Conservation (phyloP, 2,888 invertebrate species). For the Lochmaea capreae region DNA sequence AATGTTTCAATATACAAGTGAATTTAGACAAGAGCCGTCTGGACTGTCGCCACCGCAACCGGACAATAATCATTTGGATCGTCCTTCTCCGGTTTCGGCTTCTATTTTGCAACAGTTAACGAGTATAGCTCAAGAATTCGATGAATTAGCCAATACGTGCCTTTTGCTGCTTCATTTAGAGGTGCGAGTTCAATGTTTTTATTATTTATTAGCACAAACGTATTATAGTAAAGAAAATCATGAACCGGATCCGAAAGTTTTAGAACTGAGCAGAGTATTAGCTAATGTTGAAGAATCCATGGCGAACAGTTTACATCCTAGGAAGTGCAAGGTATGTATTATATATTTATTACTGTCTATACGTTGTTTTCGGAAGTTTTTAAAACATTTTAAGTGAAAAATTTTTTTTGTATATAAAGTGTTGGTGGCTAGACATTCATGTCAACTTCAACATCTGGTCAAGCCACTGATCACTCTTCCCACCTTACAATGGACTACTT, state of each 20-base stretch:
- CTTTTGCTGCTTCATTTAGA: slow-evolving; percentile 93
- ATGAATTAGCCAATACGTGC: slow-evolving; percentile 91
- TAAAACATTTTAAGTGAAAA: too few relatives aligned
- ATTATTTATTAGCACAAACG: slow-evolving; percentile 75
- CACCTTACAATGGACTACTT: too few relatives aligned
- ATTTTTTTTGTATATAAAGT: too few relatives aligned
- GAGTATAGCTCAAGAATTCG: slow-evolving; percentile 82
- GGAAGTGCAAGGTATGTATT: slow-evolving; percentile 77
- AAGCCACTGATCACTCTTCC: too few relatives aligned
- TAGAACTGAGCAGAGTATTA: slow-evolving; percentile 82
- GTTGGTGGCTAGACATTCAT: too few relatives aligned
- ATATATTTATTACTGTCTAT: too few relatives aligned
- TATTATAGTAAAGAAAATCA: slow-evolving; percentile 76
- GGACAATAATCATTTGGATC: slow-evolving; percentile 56
- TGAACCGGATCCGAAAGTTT: slow-evolving; percentile 81
- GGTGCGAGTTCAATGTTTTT: slow-evolving; percentile 95
- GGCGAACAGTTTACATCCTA: slow-evolving; percentile 78
- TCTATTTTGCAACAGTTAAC: slow-evolving; percentile 74
- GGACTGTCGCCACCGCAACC: slow-evolving; percentile 62
- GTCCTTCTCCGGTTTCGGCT: slow-evolving; percentile 67
- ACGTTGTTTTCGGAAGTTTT: too few relatives aligned
- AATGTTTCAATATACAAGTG: slow-evolving; percentile 72
- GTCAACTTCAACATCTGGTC: too few relatives aligned
- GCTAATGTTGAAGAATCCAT: slow-evolving; percentile 83
- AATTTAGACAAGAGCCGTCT: slow-evolving; percentile 68